A percentile compares a stretch with the other conserved stretches of the same genome.
Evolutionary conservation across 2,888 invertebrate species (phyloP).

Genomic region (Eupithecia subumbrata): DNA sequence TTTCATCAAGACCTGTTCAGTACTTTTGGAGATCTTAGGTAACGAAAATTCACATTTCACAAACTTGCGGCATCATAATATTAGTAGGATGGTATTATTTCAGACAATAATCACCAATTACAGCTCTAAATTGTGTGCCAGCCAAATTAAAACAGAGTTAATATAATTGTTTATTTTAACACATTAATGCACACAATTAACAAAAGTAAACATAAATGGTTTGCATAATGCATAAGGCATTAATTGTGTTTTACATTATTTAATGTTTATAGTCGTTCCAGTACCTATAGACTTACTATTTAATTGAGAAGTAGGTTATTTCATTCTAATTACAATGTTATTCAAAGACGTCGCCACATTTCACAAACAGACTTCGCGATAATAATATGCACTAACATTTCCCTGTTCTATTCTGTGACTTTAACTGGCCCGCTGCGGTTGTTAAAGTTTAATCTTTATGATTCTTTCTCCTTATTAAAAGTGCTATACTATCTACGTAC

Average conservation of each 20-base stretch:
- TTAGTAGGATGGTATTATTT: too few relatives aligned
- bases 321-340: background rate
- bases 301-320: background rate
- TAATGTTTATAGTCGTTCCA: background rate
- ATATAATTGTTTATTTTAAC: background rate
- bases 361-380: constrained; percentile 18
- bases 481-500: constrained; percentile 21
- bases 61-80: too few relatives aligned
- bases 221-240: background rate
- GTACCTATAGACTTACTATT: background rate
- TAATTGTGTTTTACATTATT: background rate
- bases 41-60: too few relatives aligned
- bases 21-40: too few relatives aligned
- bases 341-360: constrained; percentile 4
- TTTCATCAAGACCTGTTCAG: too few relatives aligned
- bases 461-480: constrained; percentile 40
- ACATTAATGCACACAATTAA: background rate
- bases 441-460: constrained; percentile 43
- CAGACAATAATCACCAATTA: background rate
- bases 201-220: background rate
- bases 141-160: background rate
- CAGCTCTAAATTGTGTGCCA: background rate
- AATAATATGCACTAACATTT: constrained; percentile 24
- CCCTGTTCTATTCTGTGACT: background rate
- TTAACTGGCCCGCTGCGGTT: constrained; percentile 32